Evolutionary conservation across 2,888 invertebrate genomes (phyloP), one percentile per base, ranked within the genome.

Genomic region (Cephus pulcher): DNA sequence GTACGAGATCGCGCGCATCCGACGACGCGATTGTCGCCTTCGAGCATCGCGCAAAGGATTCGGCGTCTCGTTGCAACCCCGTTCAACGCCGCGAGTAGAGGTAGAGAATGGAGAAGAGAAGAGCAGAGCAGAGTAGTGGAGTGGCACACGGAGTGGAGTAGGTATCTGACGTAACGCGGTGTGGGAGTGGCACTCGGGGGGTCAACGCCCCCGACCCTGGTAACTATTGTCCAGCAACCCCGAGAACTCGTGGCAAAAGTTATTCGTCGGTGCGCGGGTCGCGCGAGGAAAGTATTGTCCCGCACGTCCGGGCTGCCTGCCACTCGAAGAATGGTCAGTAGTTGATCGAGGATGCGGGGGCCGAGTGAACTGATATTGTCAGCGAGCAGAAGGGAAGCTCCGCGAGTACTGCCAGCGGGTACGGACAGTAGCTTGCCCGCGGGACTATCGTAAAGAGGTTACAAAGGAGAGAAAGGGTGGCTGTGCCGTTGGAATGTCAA

Each of bases 101-200:
- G 33, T 33, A 33, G 70, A 70, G 70, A 70, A 70, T 15, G 70
- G 70, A 70, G 70, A 70, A 70, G 33, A 70, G 70, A 30, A 70
- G 33, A 70, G 33, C 30, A 70, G 32, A 70, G 32, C 30, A 70
- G 70, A 70, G 70, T 32, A 33, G 33, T 12, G 33, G 40, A 71
- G 69, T 74, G 12, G 69, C 34, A 12, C 35, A 69, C 69, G 78
- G 78, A 81, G 80, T 83, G 77, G 81, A 73, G 81, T 79, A 81
- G 82, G 83, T 82, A 81, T 82, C 85, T 87, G 88, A 88, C 87
- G 88, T 87, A 87, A 88, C 84, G 87, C 82, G 80, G 84, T 88
- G 87, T 88, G 88, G 88, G 87, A 88, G 88, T 85, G 87, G 84
- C 84, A 81, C 82, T 75, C 79, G 73, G 81, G 83, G 85, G 88